Base-by-base conservation (phyloP, 2,113 vertebrate species). In the Dascyllus trimaculatus region DNA sequence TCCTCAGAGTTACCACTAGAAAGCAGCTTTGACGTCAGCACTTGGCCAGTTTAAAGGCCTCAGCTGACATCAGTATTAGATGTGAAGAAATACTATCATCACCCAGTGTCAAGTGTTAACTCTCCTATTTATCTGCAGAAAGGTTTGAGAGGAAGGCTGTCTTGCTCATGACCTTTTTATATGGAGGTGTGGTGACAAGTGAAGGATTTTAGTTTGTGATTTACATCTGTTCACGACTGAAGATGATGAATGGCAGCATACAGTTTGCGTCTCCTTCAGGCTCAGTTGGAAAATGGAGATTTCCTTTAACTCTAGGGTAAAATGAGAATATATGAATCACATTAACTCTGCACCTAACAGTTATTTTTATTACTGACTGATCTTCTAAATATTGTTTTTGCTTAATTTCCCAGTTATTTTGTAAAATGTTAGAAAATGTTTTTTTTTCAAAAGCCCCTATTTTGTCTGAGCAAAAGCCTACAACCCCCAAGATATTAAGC, bases 1-100 rank as follows among this genome's bases (percentile, higher is more conserved):
- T 89, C 70, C 68, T 51, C 53, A 45, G 53, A 63, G 46, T 60
- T 43, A 64, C 81, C 73, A 58, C 82, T 73, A 78, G 82, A 67
- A 72, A 88, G 78, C 78, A 78, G 75, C 78, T 85, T 52, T 82
- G 78, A 87, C 49, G 51, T 84, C 73, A 81, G 56, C 4, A 1
- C 78, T 72, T 22, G 7, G 58, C 40, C 67, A 17, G 14, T 62
- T 69, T 49, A 40, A 63, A 71, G 43, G 51, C 61, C 66, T 61
- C 21, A 21, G 46, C 63, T 73, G 70, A 78, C 78, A 71, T 64
- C 52, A 59, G 79, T 64, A 35, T 67, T 22, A 72, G 38, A 79
- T 72, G 57, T 62, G n/a, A 57, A 29, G 67, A 59, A 66, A 83
- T 48, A 26, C 49, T 38, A 17, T 17, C 4, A 24, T 49, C 52